A percentile compares a stretch with the other conserved stretches of the same genome.
Conservation (phyloP, 2,797 vertebrate genomes). For the Tapirus indicus region DNA sequence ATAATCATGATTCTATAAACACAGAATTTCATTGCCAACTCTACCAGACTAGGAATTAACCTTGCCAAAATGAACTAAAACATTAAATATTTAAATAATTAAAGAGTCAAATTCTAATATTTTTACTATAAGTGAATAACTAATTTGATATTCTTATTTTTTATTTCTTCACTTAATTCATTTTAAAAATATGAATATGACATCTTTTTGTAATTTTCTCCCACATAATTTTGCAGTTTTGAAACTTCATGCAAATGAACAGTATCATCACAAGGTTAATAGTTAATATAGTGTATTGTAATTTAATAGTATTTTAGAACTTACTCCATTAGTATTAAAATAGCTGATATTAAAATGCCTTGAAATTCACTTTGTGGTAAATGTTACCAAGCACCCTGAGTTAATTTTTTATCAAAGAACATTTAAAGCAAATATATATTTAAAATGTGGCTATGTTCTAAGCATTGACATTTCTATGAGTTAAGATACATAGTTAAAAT, state of each 20-base stretch:
- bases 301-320: not conserved
- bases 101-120: not conserved
- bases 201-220: not conserved
- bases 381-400: not conserved
- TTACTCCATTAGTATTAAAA: constrained; percentile 25
- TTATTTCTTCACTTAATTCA: not conserved
- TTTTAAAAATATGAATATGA: not conserved
- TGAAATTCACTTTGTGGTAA: not conserved
- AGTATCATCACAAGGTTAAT: not conserved
- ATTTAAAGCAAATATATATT: constrained; percentile 18
- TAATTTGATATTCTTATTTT: not conserved
- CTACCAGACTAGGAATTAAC: not conserved
- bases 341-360: not conserved
- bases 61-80: not conserved
- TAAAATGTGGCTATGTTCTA: not conserved
- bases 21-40: not conserved
- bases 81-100: not conserved
- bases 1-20: not conserved
- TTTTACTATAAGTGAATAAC: not conserved
- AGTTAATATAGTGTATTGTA: not conserved
- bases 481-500: not conserved
- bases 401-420: not conserved
- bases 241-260: not conserved
- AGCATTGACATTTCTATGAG: not conserved
- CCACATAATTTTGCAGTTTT: not conserved